These are phyloP conservation scores for Ylistrum balloti DNA, from an alignment of 1,140 invertebrate species.

Conservation along the genomic window DNA sequence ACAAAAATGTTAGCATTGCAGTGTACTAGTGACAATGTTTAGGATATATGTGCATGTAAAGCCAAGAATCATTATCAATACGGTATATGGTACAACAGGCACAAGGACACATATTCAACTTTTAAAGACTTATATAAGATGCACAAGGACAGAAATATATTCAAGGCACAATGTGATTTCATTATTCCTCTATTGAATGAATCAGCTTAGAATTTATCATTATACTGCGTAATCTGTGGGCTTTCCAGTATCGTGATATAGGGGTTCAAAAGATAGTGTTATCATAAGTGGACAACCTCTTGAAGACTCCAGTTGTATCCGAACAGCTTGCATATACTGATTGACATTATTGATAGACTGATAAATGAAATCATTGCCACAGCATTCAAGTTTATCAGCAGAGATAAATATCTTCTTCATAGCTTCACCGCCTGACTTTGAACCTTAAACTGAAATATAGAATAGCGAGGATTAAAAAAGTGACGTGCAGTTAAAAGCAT, in stretches of 20 bases:
- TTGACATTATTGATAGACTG: background rate
- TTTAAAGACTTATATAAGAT: too few species aligned
- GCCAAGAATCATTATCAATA: too few species aligned
- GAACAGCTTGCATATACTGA: background rate
- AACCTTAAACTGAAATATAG: background rate
- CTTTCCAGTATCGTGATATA: background rate
- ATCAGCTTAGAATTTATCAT: background rate
- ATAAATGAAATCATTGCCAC: too few species aligned
- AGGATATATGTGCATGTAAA: too few species aligned
- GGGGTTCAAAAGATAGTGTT: background rate
- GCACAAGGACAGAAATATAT: too few species aligned
- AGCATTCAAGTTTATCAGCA: too few species aligned
- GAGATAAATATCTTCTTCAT: too few species aligned
- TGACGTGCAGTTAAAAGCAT: background rate
- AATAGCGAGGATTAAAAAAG: background rate
- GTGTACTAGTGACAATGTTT: too few species aligned
- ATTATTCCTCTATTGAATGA: background rate
- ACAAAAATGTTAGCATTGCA: too few species aligned
- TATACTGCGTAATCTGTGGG: background rate
- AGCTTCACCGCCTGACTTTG: background rate
- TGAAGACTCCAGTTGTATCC: background rate
- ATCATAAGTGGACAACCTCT: background rate
- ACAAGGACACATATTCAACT: too few species aligned
- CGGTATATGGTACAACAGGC: too few species aligned
- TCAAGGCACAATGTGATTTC: too few species aligned